These are phyloP conservation scores for Aegithalos caudatus DNA, from an alignment of 2,113 vertebrate genomes.

Conservation along the genomic window DNA sequence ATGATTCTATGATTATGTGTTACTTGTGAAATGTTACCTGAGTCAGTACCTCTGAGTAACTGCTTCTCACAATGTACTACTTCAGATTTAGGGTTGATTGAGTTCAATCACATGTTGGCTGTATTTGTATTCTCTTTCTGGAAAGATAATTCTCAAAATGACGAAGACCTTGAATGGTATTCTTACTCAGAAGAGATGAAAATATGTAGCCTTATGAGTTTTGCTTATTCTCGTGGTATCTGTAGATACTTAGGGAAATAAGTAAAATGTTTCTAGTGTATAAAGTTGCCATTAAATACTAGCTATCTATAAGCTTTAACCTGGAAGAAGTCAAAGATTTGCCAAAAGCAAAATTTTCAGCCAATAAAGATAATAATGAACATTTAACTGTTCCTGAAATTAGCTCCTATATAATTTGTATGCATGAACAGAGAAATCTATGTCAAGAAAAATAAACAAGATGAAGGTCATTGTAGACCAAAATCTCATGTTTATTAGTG, in stretches of 20 bases:
- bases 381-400: not conserved
- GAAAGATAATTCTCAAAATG: not conserved
- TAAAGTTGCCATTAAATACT: not conserved
- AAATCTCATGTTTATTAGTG: not conserved
- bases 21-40: not conserved
- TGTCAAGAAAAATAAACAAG: not conserved
- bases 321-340: not conserved
- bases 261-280: not conserved
- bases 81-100: not conserved
- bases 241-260: not conserved
- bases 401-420: not conserved
- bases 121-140: not conserved
- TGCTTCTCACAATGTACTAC: not conserved
- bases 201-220: not conserved
- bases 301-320: not conserved
- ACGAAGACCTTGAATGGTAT: not conserved
- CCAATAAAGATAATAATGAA: not conserved
- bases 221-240: not conserved
- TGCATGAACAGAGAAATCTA: not conserved
- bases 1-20: not conserved
- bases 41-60: not conserved
- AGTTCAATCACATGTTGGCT: not conserved
- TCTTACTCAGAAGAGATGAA: not conserved
- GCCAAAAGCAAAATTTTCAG: not conserved
- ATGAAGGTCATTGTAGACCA: not conserved